Evolutionary conservation across 2,113 vertebrate genomes (phyloP).

Genomic region (Rhynchomys soricoides): DNA sequence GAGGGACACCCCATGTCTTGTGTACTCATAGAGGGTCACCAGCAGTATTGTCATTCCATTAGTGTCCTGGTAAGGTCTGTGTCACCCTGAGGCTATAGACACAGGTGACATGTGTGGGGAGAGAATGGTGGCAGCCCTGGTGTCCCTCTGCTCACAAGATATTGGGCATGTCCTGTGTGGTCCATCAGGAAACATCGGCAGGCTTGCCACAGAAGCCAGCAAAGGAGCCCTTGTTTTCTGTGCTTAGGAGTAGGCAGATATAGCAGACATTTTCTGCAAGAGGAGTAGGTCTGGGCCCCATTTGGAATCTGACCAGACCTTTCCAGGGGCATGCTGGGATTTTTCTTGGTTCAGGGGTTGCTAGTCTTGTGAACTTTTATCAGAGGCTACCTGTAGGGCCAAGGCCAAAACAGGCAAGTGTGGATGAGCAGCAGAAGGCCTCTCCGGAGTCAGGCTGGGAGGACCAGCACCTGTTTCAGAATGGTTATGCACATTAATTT

Average conservation of each 20-base stretch:
- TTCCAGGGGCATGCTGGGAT: background rate
- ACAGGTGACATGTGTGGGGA: background rate
- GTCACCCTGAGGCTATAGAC: background rate
- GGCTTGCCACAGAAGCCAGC: background rate
- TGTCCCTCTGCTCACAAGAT: background rate
- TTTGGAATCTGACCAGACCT: background rate
- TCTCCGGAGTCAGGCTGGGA: no score
- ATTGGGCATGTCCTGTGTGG: no score
- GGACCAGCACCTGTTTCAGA: background rate
- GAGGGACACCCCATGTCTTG: background rate
- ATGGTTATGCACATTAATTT: accelerated
- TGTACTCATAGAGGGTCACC: background rate
- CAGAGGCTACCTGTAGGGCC: background rate
- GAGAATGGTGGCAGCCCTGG: accelerated
- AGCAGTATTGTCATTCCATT: background rate
- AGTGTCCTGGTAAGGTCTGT: background rate
- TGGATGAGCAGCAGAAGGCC: background rate
- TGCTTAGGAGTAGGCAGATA: no score
- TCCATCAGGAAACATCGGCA: no score
- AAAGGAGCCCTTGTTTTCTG: background rate
- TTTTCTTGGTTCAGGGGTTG: background rate
- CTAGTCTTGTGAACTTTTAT: background rate
- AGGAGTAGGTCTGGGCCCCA: background rate
- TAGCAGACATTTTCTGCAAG: background rate
- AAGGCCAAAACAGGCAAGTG: background rate